phyloP scores from a whole-genome alignment of 2,888 invertebrate genomes.

The Drosophila austrosaltans region DNA sequence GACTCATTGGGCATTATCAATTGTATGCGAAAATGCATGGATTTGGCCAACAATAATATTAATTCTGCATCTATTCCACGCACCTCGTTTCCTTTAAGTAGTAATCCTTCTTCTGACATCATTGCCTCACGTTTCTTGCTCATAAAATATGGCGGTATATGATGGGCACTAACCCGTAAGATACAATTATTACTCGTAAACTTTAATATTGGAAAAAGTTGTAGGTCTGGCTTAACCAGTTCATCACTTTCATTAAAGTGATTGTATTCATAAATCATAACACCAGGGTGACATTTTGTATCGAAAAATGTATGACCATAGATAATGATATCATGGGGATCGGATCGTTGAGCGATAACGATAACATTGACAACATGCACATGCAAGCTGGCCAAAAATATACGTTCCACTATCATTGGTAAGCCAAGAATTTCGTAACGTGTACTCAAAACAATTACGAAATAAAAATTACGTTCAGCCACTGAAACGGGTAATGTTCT shows the following conservation, averaged over 20 bases:
- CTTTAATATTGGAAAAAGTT: constrained; percentile 62
- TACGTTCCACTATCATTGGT: constrained; percentile 11
- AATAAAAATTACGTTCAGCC: constrained; percentile 70
- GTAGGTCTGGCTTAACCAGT: constrained; percentile 16
- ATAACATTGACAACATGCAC: constrained; percentile 65
- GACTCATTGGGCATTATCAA: constrained; percentile 54
- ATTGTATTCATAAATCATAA: constrained; percentile 55
- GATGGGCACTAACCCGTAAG: constrained; percentile 61
- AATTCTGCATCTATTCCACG: constrained; percentile 76
- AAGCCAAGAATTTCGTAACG: constrained; percentile 12
- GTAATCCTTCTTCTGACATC: constrained; percentile 32
- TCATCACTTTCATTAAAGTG: constrained; percentile 44
- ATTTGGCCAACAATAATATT: constrained; percentile 58
- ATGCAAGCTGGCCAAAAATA: constrained; percentile 50
- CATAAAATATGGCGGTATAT: constrained; percentile 63
- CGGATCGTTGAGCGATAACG: constrained; percentile 51
- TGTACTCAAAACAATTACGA: constrained; percentile 66
- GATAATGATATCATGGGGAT: constrained; percentile 32
- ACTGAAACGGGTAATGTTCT: constrained; percentile 42
- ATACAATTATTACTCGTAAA: constrained; percentile 61
- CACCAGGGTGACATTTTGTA: constrained; percentile 35
- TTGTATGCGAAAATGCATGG: constrained; percentile 64
- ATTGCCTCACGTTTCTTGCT: constrained; percentile 46
- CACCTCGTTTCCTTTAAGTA: constrained; percentile 41
- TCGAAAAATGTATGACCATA: constrained; percentile 49